Evolutionary conservation across 92 coral and sea anemone species (phyloP), one percentile per base, ranked within the genome.

Genomic region (Epizoanthus ramosus): DNA sequence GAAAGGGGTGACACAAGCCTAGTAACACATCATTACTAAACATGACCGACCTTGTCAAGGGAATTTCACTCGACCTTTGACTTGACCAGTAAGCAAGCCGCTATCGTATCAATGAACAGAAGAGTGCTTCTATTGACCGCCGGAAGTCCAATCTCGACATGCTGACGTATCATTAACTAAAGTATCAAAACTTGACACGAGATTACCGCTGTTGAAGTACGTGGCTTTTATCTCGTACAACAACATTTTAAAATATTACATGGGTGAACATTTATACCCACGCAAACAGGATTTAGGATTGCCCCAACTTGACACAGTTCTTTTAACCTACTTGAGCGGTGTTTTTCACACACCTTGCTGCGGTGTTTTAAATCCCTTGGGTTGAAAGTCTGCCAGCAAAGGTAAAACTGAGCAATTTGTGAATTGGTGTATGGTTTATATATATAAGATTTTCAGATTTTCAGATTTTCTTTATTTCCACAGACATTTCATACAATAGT

Each of bases 1-100:
- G 3, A 50, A 67, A 35, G 19, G 31, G 47, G 53, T 19, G 66
- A 63, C 57, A 17, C 23, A 19, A 13, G 57, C 53, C 15, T 37
- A 47, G 13, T 41, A 7, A 60, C 6, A 37, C 6, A 37, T 37
- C 1, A 6, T 37, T 37, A 28, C 2, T 28, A 31, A n/a, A 28
- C 57, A 14, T 21, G 65, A 37, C 24, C 54, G 37, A 50, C 39
- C 37, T 74, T 77, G 70, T 33, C 28, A 21, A 14, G 6, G 53
- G 71, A 77, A 61, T 77, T 77, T 60, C 57, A 59, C 71, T 77
- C 71, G 43, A 61, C 82, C 71, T 77, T 33, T 77, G 82, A 77
- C 82, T 70, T 22, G 16, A 17, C 13, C 13, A 77, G 71, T 37
- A 16, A 53, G 2, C 31, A 10, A 7, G 23, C 81, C 57, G 63